Percentiles rank a stretch among this genome's conserved stretches.
Conservation (phyloP, 2,888 invertebrate species). For the Odontothrips loti region DNA sequence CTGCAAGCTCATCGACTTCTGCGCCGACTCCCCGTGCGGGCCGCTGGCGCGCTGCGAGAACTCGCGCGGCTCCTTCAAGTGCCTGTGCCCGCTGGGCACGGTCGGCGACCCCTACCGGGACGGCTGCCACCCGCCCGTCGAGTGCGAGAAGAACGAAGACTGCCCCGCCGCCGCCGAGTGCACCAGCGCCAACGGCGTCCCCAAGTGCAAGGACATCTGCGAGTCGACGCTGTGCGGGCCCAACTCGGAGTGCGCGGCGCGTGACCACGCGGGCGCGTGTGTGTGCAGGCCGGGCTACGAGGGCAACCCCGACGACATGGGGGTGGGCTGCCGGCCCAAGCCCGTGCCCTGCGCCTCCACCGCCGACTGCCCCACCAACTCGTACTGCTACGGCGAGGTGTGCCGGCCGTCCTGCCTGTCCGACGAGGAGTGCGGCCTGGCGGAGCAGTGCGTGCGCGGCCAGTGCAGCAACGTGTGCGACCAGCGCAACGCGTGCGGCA, state of each 20-base stretch:
- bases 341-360: conserved; percentile 67
- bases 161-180: conserved; percentile 79
- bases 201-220: conserved; percentile 78
- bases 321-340: conserved; percentile 68
- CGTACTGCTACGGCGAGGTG: conserved; percentile 73
- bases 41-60: conserved; percentile 76
- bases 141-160: conserved; percentile 72
- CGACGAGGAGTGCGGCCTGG: conserved; percentile 71
- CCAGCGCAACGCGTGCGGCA: conserved; percentile 70
- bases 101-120: conserved; percentile 82
- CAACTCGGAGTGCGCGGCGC: conserved; percentile 76
- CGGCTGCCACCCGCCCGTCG: conserved; percentile 76
- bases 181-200: conserved; percentile 62
- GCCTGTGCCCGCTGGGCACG: conserved; percentile 70
- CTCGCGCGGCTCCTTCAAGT: conserved; percentile 72
- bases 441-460: conserved; percentile 75
- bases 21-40: conserved; percentile 72
- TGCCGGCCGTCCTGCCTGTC: conserved; percentile 77
- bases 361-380: conserved; percentile 69
- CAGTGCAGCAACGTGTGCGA: conserved; percentile 79
- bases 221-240: conserved; percentile 71
- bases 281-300: conserved; percentile 73
- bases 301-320: conserved; percentile 67
- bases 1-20: conserved; percentile 73
- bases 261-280: conserved; percentile 71